Evolutionary conservation across 1,140 invertebrate genomes (phyloP).

Genomic region (Drosophila nasuta): DNA sequence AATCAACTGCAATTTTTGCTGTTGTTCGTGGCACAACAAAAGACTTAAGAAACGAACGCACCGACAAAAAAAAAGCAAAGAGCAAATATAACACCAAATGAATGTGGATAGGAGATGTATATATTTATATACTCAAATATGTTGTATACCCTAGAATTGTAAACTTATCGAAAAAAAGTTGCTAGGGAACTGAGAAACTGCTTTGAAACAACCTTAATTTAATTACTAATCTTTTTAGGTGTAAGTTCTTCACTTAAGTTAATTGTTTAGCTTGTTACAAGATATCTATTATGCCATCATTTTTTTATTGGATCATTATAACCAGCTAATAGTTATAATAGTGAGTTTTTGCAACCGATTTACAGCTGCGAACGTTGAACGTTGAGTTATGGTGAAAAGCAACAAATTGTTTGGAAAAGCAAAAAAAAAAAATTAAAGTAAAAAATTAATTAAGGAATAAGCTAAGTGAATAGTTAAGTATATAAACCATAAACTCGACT

Average conservation of each 20-base stretch:
- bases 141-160: slow-evolving; percentile 15
- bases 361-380: slow-evolving; percentile 35
- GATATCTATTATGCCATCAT: neutral
- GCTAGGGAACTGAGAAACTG: neutral
- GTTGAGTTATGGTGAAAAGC: slow-evolving; percentile 47
- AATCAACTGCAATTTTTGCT: slow-evolving; percentile 48
- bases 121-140: neutral
- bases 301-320: neutral
- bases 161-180: neutral
- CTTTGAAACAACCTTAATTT: too few species aligned
- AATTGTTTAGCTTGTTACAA: neutral
- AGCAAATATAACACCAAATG: slow-evolving; percentile 24
- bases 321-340: slow-evolving; percentile 33
- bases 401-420: slow-evolving; percentile 59
- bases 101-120: neutral
- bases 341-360: slow-evolving; percentile 26
- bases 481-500: slow-evolving; percentile 48
- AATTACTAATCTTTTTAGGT: too few species aligned
- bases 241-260: too few species aligned
- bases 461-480: slow-evolving; percentile 8
- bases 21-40: slow-evolving; percentile 54
- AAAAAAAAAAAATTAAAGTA: slow-evolving; percentile 34
- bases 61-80: neutral
- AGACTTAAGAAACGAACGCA: slow-evolving; percentile 70
- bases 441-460: slow-evolving; percentile 21